A percentile compares a stretch with the other conserved stretches of the same genome.
phyloP scores from a whole-genome alignment of 2,797 vertebrate species.

The Muscicapa striata region DNA sequence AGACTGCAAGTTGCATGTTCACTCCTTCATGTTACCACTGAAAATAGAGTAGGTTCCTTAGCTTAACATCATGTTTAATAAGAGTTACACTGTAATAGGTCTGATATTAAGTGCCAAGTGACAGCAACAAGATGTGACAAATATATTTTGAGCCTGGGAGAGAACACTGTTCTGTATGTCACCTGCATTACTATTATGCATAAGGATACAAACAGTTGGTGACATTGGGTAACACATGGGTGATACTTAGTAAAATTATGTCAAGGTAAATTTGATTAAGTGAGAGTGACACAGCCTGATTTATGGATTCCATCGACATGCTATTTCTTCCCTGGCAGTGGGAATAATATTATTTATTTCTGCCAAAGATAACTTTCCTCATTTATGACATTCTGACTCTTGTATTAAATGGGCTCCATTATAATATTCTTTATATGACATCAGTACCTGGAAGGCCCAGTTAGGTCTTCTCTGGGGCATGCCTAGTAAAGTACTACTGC shows the following conservation, averaged over 20 bases:
- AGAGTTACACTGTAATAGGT: conserved; percentile 33
- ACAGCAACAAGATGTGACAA: conserved; percentile 66
- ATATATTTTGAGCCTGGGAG: conserved; percentile 40
- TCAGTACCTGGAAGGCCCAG: neutral
- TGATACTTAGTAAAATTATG: conserved; percentile 58
- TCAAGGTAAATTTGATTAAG: conserved; percentile 61
- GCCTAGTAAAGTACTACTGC: neutral
- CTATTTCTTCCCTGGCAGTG: neutral
- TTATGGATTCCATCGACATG: conserved; percentile 26
- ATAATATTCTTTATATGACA: neutral
- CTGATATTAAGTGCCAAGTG: conserved; percentile 49
- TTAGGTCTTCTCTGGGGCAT: neutral
- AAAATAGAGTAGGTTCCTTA: neutral
- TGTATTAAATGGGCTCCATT: neutral
- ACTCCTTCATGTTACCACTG: neutral
- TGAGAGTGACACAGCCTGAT: conserved; percentile 55
- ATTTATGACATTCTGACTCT: neutral
- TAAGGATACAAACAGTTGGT: conserved; percentile 52
- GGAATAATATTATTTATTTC: conserved; percentile 37
- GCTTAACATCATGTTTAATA: neutral
- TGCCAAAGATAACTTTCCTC: neutral
- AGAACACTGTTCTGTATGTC: conserved; percentile 36
- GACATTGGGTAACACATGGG: conserved; percentile 40
- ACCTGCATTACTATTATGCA: conserved; percentile 50
- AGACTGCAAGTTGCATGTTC: neutral